Percentiles rank a stretch among this genome's conserved stretches.
Evolutionary conservation across 2,113 vertebrate genomes (phyloP).

Genomic region (Hyperopisus bebe): DNA sequence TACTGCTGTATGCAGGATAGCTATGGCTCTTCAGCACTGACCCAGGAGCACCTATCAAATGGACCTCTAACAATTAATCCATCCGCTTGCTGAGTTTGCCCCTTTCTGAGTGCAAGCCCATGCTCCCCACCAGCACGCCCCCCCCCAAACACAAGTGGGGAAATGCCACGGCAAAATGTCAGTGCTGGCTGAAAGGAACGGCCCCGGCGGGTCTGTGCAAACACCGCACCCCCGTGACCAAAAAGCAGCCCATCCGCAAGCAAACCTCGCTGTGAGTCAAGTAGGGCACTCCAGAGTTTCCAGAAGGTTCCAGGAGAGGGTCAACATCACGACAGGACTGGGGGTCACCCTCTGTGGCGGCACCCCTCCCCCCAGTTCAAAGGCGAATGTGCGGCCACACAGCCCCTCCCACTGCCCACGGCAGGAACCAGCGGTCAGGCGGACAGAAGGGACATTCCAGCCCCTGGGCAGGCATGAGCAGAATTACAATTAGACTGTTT

Average conservation of each 20-base stretch:
- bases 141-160: background rate
- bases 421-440: background rate
- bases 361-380: background rate
- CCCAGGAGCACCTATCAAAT: background rate
- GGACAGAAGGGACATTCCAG: background rate
- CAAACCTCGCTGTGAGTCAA: background rate
- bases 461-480: background rate
- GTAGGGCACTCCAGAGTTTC: background rate
- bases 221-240: background rate
- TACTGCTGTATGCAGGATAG: background rate
- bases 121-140: background rate
- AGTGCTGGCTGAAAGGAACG: background rate
- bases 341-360: background rate
- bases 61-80: background rate
- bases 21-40: background rate
- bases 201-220: background rate
- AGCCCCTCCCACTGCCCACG: background rate
- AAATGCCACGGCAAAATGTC: background rate
- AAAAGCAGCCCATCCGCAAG: background rate
- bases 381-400: background rate
- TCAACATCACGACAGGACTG: background rate
- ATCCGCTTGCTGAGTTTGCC: background rate
- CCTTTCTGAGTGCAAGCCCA: background rate
- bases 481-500: conserved; percentile 16
- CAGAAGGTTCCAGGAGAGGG: background rate